phyloP scores from a whole-genome alignment of 2,888 invertebrate genomes.

The Petrolisthes cinctipes region DNA sequence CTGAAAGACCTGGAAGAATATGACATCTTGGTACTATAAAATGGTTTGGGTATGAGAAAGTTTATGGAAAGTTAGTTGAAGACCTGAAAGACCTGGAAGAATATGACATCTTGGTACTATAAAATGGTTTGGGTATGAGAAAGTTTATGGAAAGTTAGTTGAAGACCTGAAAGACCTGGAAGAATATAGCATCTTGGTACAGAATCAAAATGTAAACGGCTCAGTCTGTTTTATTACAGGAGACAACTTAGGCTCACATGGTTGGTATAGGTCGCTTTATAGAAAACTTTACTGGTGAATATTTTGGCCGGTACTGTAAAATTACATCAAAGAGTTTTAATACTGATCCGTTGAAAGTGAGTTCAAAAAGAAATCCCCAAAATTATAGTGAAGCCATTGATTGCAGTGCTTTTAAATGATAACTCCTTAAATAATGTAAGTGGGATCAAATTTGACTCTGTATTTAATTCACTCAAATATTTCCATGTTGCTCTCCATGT shows the following conservation, averaged over 20 bases:
- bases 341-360: neutral
- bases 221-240: neutral
- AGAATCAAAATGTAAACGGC: neutral
- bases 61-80: no score
- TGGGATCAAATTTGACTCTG: neutral
- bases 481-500: neutral
- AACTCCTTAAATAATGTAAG: neutral
- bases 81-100: no score
- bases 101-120: no score
- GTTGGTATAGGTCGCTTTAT: neutral
- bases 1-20: neutral
- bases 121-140: no score
- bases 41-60: no score
- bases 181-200: neutral
- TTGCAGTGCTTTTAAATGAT: neutral
- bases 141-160: no score
- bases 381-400: neutral
- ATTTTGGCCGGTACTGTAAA: neutral
- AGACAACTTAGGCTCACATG: neutral
- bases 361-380: neutral
- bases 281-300: neutral
- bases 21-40: no score
- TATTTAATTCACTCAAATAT: neutral
- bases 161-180: slow-evolving; percentile 13
- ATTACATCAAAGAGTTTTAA: neutral